These are phyloP conservation scores for Camelus bactrianus DNA, from an alignment of 2,113 vertebrate species.

Conservation along the genomic window DNA sequence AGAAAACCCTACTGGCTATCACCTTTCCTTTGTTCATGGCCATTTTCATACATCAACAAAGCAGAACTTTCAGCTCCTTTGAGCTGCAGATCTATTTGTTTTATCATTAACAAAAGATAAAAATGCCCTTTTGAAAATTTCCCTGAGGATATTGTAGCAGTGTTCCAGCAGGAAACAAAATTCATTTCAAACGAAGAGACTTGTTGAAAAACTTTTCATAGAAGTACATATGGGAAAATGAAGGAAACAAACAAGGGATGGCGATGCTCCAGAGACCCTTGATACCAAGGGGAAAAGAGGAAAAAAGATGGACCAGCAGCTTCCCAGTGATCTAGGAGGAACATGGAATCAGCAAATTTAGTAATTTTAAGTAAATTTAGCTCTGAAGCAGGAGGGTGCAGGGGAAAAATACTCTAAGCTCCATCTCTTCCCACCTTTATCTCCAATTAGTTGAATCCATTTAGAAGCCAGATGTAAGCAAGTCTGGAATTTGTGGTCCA, in stretches of 20 bases:
- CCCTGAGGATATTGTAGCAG: neutral
- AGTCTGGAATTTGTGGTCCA: neutral
- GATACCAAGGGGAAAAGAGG: neutral
- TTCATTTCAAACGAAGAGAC: constrained; percentile 32
- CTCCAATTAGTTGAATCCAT: neutral
- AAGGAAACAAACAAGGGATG: neutral
- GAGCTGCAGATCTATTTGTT: constrained; percentile 13
- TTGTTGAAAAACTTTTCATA: neutral
- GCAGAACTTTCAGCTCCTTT: neutral
- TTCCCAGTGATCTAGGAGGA: neutral
- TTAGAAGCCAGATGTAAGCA: neutral
- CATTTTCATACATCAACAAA: constrained; percentile 1
- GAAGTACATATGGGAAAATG: neutral
- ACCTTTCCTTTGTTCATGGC: neutral
- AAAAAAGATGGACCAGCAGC: neutral
- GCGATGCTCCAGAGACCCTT: neutral
- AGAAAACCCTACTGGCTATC: neutral
- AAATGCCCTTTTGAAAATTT: neutral
- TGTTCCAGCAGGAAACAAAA: constrained; percentile 23
- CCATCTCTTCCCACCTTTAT: neutral
- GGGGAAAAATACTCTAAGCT: neutral
- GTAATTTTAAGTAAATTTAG: neutral
- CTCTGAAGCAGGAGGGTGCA: neutral
- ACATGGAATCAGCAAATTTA: neutral
- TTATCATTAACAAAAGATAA: neutral